Percentiles rank a stretch among this genome's conserved stretches.
These are phyloP conservation scores for Silurus lanzhouensis DNA, from an alignment of 2,797 vertebrate species.

Conservation along the genomic window DNA sequence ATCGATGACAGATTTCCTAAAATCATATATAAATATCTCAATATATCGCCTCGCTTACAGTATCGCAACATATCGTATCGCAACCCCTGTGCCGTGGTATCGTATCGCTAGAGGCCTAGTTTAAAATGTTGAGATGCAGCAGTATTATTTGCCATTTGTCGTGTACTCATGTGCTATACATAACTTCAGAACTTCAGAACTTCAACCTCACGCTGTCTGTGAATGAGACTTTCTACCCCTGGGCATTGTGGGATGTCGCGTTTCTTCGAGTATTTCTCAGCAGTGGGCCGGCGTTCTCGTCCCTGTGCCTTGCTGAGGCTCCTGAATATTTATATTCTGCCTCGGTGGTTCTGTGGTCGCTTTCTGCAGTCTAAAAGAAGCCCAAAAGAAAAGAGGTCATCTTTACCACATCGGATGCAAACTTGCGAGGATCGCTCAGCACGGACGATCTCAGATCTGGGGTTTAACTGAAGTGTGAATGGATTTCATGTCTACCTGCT, in stretches of 20 bases:
- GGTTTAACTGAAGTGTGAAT: slow-evolving; percentile 37
- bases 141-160: not conserved
- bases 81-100: too few relatives aligned
- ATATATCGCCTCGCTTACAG: too few relatives aligned
- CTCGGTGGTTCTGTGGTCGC: slow-evolving; percentile 8
- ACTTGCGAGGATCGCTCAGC: not conserved
- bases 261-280: not conserved
- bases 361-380: not conserved
- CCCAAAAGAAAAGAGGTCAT: slow-evolving; percentile 30
- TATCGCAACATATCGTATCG: too few relatives aligned
- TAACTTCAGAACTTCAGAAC: not conserved
- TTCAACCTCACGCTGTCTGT: too few relatives aligned
- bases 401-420: not conserved
- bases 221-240: slow-evolving; percentile 10
- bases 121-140: not conserved
- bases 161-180: not conserved
- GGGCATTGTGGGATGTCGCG: not conserved
- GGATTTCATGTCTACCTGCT: slow-evolving; percentile 12
- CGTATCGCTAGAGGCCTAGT: too few relatives aligned
- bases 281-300: not conserved
- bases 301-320: not conserved
- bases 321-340: slow-evolving; percentile 20
- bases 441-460: slow-evolving; percentile 16
- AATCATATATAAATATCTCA: too few relatives aligned
- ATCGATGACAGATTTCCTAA: too few relatives aligned